Conservation (phyloP, 2,113 vertebrate genomes). For the Corapipo altera region DNA sequence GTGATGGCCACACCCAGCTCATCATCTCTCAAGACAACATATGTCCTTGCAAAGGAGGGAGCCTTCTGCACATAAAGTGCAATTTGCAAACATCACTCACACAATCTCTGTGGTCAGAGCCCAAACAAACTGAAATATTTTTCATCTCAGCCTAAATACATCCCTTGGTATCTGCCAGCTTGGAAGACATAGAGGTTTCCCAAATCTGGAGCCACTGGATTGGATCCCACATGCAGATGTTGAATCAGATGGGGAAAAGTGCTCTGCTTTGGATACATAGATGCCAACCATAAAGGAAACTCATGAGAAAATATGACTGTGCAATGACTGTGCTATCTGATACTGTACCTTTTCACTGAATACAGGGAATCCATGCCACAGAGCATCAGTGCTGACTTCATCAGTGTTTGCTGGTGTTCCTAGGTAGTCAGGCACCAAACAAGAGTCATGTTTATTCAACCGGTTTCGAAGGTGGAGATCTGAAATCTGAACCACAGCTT, state of each 20-base stretch:
- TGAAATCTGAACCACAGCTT: not conserved
- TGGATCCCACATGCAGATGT: fast-evolving
- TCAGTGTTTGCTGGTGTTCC: not conserved
- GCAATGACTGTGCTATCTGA: not conserved
- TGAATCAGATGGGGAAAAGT: not conserved
- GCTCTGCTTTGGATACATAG: not conserved
- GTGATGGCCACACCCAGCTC: not conserved
- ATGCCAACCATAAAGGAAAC: not conserved
- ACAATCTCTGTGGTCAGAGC: not conserved
- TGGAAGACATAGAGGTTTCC: not conserved
- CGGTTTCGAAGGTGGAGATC: not conserved
- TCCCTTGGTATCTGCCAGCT: not conserved
- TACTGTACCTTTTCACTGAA: not conserved
- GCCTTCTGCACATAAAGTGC: not conserved
- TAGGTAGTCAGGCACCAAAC: not conserved
- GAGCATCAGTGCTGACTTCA: not conserved
- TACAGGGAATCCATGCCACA: not conserved
- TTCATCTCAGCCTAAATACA: not conserved
- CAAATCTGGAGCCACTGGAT: not conserved
- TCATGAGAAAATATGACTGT: not conserved
- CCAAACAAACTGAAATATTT: not conserved
- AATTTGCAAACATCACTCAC: not conserved
- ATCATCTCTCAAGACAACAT: not conserved
- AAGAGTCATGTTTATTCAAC: not conserved
- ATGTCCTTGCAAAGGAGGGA: not conserved